Base-by-base conservation (phyloP, 2,888 invertebrate species). In the Sinhomidia bicolor region DNA sequence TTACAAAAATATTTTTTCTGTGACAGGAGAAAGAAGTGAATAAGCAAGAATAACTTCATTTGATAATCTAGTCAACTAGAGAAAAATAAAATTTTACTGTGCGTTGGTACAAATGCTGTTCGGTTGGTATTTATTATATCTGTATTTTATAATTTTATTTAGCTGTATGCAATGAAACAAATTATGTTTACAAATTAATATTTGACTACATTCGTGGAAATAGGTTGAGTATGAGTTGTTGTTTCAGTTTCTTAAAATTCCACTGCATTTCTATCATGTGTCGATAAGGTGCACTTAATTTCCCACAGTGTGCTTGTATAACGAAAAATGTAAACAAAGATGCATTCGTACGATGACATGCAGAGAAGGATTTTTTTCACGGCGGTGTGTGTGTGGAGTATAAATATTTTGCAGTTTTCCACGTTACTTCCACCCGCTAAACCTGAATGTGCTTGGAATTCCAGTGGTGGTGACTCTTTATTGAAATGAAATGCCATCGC, bases 381-480 rank as follows among this genome's bases (percentile, higher is more conserved):
- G 32, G n/a, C 62, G 10, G 5, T 5, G 5, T 68, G 32, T 29
- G 74, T n/a, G 60, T 84, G 76, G 74, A 84, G 26, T 60, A 76
- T 60, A 74, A 84, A 76, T 76, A 84, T 74, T 76, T 60, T 76
- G 57, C 17, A 62, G 10, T 57, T 84, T 84, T 84, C 84, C 84
- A 84, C 84, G 76, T 84, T 84, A 84, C 0, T 84, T 84, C 57
- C 76, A 84, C 76, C 23, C 29, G 60, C 6, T 74, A 26, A 26
- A 71, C 54, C 0, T 41, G n/a, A 82, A 65, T 36, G n/a, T 3
- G 44, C 62, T n/a, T 1, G 10, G 32, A 68, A 47, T 82, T 47
- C 62, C 26, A 68, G 2, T 26, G 29, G 51, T 41, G 26, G 29
- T 47, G 17, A n/a, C n/a, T n/a, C n/a, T 32, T 60, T 41, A 32